These are phyloP conservation scores for Zhuqinia jingwanae DNA, from an alignment of 2,888 invertebrate genomes.

Conservation along the genomic window DNA sequence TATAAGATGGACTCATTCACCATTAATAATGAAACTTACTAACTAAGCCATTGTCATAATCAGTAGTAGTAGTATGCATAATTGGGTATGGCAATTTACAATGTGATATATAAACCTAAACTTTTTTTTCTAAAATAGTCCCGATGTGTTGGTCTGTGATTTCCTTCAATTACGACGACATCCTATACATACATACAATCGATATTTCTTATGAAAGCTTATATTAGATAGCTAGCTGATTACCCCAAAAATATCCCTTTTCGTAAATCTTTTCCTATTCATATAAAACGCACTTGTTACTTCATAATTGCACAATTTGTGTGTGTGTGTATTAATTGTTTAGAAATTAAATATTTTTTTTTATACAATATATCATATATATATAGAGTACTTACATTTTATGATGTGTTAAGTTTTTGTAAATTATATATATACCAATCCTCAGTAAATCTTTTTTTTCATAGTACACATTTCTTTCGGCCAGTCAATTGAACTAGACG, in stretches of 20 bases:
- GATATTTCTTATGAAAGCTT: not conserved
- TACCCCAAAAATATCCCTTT: conserved; percentile 35
- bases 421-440: not conserved
- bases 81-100: no score
- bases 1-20: not conserved
- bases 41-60: conserved; percentile 16
- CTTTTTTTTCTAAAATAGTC: conserved; percentile 23
- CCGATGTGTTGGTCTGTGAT: conserved; percentile 38
- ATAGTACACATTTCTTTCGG: not conserved
- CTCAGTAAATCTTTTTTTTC: no score
- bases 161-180: not conserved
- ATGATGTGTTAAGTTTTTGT: not conserved
- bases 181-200: not conserved
- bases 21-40: not conserved
- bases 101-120: not conserved
- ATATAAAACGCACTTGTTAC: conserved; percentile 19
- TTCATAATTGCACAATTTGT: conserved; percentile 43
- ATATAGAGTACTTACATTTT: not conserved
- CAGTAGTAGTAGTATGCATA: not conserved
- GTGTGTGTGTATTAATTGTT: conserved; percentile 2
- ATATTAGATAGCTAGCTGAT: conserved; percentile 26
- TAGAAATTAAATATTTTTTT: not conserved
- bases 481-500: conserved; percentile 48
- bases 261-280: not conserved
- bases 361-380: no score